Percentiles rank a stretch among this genome's conserved stretches.
phyloP scores from a whole-genome alignment of 2,797 vertebrate genomes.

The Paratrypauchen microcephalus region DNA sequence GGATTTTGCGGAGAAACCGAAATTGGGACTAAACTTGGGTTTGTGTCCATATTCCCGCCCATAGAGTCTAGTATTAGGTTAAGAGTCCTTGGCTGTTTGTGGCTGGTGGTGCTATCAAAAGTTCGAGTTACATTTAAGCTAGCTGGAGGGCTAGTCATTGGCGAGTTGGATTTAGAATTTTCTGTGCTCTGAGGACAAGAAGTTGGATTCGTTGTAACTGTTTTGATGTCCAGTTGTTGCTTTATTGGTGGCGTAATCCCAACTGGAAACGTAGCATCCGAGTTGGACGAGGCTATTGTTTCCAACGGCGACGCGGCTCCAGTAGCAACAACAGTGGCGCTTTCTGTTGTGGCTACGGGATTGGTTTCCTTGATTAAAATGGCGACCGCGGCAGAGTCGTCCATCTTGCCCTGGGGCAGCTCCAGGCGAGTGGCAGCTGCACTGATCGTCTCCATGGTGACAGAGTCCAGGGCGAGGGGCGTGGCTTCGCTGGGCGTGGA shows the following conservation, averaged over 20 bases:
- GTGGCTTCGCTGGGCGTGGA: constrained; percentile 75
- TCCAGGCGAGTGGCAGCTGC: constrained; percentile 35
- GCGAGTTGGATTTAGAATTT: constrained; percentile 9
- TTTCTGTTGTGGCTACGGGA: constrained; percentile 21
- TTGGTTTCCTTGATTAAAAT: constrained; percentile 14
- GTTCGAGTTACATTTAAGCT: constrained; percentile 29
- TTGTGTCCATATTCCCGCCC: constrained; percentile 13
- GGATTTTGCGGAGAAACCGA: constrained; percentile 1
- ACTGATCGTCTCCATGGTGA: constrained; percentile 57
- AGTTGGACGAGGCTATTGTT: constrained; percentile 35
- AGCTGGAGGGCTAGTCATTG: constrained; percentile 15
- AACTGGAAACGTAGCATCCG: constrained; percentile 28
- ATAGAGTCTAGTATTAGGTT: constrained; percentile 31
- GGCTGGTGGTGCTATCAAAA: constrained; percentile 24
- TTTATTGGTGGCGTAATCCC: constrained; percentile 36
- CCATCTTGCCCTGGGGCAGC: neutral
- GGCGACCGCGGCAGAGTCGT: constrained; percentile 7
- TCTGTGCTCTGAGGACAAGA: neutral
- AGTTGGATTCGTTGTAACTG: neutral
- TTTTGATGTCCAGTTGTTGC: constrained; percentile 34
- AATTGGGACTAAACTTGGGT: constrained; percentile 24
- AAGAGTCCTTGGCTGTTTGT: constrained; percentile 2
- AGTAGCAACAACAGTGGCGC: constrained; percentile 52
- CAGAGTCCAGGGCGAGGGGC: constrained; percentile 48
- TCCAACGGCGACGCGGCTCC: constrained; percentile 35